phyloP scores from a whole-genome alignment of 2,797 vertebrate genomes.

The Toxotes lorentzi region DNA sequence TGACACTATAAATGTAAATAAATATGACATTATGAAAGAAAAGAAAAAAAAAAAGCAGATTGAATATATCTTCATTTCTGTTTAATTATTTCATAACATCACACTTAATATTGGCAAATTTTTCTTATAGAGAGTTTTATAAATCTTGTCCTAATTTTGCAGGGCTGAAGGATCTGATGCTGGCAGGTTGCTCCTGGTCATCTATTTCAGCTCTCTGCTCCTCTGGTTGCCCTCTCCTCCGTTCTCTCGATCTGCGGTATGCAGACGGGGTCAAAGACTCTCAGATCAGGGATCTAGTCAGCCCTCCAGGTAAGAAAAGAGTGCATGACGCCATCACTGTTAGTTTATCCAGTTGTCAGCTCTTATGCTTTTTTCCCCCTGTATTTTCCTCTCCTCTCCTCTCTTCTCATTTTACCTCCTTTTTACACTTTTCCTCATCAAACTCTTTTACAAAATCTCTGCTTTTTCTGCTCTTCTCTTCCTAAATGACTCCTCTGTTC shows the following conservation, averaged over 20 bases:
- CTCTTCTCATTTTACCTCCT: not conserved
- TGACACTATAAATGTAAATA: not conserved
- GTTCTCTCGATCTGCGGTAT: conserved; percentile 96
- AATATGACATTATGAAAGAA: not conserved
- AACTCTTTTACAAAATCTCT: not conserved
- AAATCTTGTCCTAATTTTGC: conserved; percentile 30
- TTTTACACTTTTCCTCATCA: not conserved
- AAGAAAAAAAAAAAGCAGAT: not conserved
- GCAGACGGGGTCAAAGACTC: conserved; percentile 95
- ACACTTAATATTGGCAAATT: not conserved
- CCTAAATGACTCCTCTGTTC: not conserved
- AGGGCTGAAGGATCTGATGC: conserved; percentile 97
- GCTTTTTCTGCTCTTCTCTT: not conserved
- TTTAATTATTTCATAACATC: not conserved
- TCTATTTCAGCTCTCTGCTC: conserved; percentile 96
- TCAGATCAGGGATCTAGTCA: conserved; percentile 96
- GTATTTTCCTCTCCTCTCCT: not conserved
- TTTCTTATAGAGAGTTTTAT: not conserved
- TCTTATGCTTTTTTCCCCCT: not conserved
- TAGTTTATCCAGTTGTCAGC: not conserved
- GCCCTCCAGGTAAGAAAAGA: conserved; percentile 86
- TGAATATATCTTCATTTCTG: not conserved
- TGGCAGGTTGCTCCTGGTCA: conserved; percentile 95
- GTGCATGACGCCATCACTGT: not conserved
- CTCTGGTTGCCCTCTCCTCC: conserved; percentile 95